Evolutionary conservation across 2,797 vertebrate species (phyloP), one percentile per base, ranked within the genome.

Genomic region (Trachops cirrhosus): DNA sequence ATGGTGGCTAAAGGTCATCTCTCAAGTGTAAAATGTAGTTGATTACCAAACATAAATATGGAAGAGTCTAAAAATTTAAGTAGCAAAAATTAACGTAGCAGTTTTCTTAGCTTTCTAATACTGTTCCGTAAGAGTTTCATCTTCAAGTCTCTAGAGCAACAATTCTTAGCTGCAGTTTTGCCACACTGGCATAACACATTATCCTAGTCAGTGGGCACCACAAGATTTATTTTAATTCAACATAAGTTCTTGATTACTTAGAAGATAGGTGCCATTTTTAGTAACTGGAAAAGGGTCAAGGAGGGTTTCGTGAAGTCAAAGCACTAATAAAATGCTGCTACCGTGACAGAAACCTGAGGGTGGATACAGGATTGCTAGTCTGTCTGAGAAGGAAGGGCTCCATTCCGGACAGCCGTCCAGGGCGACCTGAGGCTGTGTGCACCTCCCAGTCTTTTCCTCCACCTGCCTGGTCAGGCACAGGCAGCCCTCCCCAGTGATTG

Each of bases 31-130:
- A 96, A 73, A 77, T n/a, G 52, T 92, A 75, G 68, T 91, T 83
- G 71, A 22, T 95, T 93, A 95, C 82, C 64, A 94, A 91, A 91
- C 93, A 96, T 54, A 90, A 87, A 91, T 75, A n/a, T 48, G 6
- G 57, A 93, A 70, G 75, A 86, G 9, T 71, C 41, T 86, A 62
- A 77, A 93, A 87, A 19, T 54, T 71, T 67, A 78, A 68, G 48
- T 54, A 39, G 37, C 39, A 29, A 80, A 93, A 85, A 59, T 74
- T 67, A n/a, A n/a, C 10, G 70, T 52, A n/a, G 24, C 10, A 22
- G 46, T 24, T 80, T 80, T 92, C 62, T 78, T 29, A 85, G 44
- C 46, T 94, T 85, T 92, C 88, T 21, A 1, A 37, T 50, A 73
- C 82, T 87, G 11, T 91, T 67, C 32, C 29, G 14, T 90, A 46